Conservation (phyloP, 2,888 invertebrate species). For the Megaustenia siamemsis region DNA sequence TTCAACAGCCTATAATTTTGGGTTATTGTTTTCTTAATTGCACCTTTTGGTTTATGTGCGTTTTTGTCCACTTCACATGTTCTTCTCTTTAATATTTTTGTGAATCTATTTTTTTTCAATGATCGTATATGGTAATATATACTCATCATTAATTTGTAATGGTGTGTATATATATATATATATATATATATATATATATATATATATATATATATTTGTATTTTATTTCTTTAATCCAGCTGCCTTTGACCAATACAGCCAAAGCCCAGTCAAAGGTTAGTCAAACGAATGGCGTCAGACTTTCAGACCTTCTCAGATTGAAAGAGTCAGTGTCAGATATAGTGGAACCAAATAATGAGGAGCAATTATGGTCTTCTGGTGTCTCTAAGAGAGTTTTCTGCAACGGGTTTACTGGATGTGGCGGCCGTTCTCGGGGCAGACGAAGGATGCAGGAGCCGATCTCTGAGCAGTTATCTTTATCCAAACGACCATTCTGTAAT, state of each 20-base stretch:
- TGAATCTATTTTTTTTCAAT: no score
- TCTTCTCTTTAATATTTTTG: no score
- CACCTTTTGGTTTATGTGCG: no score
- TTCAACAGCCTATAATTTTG: no score
- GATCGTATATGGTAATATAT: no score
- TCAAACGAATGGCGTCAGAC: not conserved
- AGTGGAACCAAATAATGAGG: not conserved
- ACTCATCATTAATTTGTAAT: no score
- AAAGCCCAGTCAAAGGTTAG: not conserved
- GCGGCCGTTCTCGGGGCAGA: constrained; percentile 55
- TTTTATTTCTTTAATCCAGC: not conserved
- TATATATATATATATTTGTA: not conserved
- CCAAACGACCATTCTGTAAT: constrained; percentile 71
- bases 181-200: not conserved
- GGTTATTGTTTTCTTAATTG: no score
- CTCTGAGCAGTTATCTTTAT: constrained; percentile 2
- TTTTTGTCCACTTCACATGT: no score
- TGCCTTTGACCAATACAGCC: constrained; percentile 18
- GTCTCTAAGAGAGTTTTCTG: constrained; percentile 59
- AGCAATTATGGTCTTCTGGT: no score
- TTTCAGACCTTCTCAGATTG: constrained; percentile 2
- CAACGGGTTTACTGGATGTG: constrained; percentile 62
- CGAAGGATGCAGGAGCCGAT: constrained; percentile 47
- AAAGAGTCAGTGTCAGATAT: not conserved
- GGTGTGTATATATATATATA: not conserved